phyloP scores from a whole-genome alignment of 2,888 invertebrate genomes.

The Lithosia quadra region DNA sequence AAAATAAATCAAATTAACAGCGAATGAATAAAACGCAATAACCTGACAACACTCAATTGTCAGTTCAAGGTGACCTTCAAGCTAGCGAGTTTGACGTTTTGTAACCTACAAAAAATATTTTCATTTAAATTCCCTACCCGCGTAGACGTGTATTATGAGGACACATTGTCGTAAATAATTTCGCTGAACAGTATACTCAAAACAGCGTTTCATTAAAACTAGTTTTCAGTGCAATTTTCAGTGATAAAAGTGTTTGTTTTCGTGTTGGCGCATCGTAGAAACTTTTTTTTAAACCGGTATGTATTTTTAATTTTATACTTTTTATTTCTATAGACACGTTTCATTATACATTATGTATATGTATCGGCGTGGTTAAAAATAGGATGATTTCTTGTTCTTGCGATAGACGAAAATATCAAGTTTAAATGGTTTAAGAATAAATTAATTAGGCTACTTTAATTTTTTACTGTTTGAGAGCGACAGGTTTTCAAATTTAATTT shows the following conservation, averaged over 20 bases:
- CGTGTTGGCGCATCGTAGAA: constrained; percentile 33
- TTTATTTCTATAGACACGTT: constrained; percentile 52
- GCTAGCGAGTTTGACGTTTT: constrained; percentile 74
- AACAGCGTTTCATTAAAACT: constrained; percentile 55
- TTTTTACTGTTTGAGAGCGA: background rate
- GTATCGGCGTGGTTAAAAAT: constrained; percentile 66
- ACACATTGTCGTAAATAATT: constrained; percentile 65
- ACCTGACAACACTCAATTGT: constrained; percentile 54
- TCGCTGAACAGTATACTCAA: constrained; percentile 56
- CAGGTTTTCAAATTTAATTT: background rate
- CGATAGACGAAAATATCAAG: background rate
- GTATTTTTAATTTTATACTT: constrained; percentile 63
- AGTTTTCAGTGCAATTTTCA: constrained; percentile 68
- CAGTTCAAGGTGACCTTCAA: constrained; percentile 84
- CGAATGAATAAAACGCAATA: background rate
- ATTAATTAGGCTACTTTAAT: background rate
- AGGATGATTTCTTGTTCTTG: constrained; percentile 44
- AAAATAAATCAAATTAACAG: no score
- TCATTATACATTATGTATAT: constrained; percentile 57
- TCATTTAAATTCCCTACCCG: constrained; percentile 81
- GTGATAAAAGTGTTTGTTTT: constrained; percentile 67
- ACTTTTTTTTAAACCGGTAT: constrained; percentile 62
- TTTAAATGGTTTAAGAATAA: background rate
- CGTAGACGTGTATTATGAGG: constrained; percentile 72
- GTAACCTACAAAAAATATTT: constrained; percentile 73